A percentile compares a stretch with the other conserved stretches of the same genome.
Evolutionary conservation across 2,888 invertebrate genomes (phyloP).

Genomic region (Chalcis sispes): DNA sequence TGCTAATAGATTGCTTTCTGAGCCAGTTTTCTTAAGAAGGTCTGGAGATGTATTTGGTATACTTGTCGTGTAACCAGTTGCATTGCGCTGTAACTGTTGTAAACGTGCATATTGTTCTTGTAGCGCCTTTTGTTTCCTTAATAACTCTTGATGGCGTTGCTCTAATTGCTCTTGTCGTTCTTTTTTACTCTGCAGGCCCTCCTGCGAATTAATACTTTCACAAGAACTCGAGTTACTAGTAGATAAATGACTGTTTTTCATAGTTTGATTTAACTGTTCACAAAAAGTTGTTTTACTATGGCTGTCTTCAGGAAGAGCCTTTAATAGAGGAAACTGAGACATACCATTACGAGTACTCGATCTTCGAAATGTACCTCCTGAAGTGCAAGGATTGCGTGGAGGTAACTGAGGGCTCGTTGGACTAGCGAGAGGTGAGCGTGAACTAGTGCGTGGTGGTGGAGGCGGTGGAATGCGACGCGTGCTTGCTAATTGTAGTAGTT

Average conservation of each 20-base stretch:
- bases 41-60: slow-evolving; percentile 81
- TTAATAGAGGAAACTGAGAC: background rate
- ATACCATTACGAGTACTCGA: background rate
- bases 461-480: slow-evolving; percentile 90
- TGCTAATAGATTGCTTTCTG: slow-evolving; percentile 89
- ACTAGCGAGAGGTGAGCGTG: slow-evolving; percentile 90
- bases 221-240: slow-evolving; percentile 85
- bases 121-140: slow-evolving; percentile 90
- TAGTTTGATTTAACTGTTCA: background rate
- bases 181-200: slow-evolving; percentile 79
- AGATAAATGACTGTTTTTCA: slow-evolving; percentile 70
- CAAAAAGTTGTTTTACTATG: background rate
- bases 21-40: slow-evolving; percentile 89
- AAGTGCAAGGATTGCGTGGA: slow-evolving; percentile 76
- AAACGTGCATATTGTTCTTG: slow-evolving; percentile 94
- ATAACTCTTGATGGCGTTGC: slow-evolving; percentile 90
- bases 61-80: slow-evolving; percentile 80
- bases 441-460: slow-evolving; percentile 94
- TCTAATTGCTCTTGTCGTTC: slow-evolving; percentile 87
- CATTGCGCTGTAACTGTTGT: slow-evolving; percentile 90
- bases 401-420: slow-evolving; percentile 86
- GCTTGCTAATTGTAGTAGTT: slow-evolving; percentile 84
- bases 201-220: slow-evolving; percentile 86
- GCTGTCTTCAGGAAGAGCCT: slow-evolving; percentile 31
- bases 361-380: background rate